Base-by-base conservation (phyloP, 2,113 vertebrate genomes). In the Triplophysa tibetana region DNA sequence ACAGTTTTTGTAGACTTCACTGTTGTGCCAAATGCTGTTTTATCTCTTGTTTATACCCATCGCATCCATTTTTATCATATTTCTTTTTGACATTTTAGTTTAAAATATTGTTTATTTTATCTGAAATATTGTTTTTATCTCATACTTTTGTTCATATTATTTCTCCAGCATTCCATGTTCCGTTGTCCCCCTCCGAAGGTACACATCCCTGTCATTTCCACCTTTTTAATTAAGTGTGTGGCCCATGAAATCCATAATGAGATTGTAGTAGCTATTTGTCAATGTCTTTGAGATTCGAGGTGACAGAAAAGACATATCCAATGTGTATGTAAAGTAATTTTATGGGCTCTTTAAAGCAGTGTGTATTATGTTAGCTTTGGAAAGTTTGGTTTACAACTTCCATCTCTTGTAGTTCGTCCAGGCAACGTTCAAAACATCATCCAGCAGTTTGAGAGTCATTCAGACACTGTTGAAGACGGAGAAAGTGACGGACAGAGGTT, bases 381-480 rank as follows among this genome's bases (percentile, higher is more conserved):
- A 26, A 13, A 6, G n/a, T 50, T 24, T 75, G 58, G 33, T n/a
- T 10, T 65, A 26, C 3, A 21, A 45, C 2, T 1, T n/a, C 48
- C 54, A 2, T 41, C 21, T 33, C 16, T 14, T 1, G 7, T 77
- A 94, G 96, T 97, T 80, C 96, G 94, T 82, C 90, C 95, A 0
- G 95, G 96, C 69, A 98, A 88, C 0, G 96, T 98, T 85, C 92
- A 92, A 77, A 98, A 96, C 90, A 98, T 98, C 83, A 97, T 98
- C 67, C 95, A 96, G 90, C 96, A 98, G 90, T 98, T 98, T 88
- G 96, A 98, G 92, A 97, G 94, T 86, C 91, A 95, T 82, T 89
- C 89, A 0, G 91, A 93, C 33, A 45, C 76, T 0, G 24, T 79
- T 1, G 92, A 92, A 81, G 91, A 96, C 1, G 85, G 85, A 0